These are phyloP conservation scores for Helleia helle DNA, from an alignment of 2,888 invertebrate genomes.

Conservation along the genomic window DNA sequence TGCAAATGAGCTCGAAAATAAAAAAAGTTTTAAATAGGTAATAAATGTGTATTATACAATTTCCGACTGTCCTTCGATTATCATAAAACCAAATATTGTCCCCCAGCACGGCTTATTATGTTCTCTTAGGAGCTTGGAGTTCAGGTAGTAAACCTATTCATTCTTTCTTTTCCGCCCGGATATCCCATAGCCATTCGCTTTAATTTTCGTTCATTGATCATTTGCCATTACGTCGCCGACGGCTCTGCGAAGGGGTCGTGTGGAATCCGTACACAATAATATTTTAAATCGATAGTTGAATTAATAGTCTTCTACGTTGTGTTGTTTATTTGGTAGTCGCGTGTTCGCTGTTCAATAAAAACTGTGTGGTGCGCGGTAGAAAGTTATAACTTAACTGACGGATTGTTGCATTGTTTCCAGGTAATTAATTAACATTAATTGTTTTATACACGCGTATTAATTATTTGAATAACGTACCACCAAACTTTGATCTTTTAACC, in stretches of 20 bases:
- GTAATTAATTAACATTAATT: no score
- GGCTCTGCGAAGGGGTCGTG: background rate
- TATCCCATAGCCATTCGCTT: conserved; percentile 1
- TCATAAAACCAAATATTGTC: background rate
- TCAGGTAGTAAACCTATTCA: conserved; percentile 7
- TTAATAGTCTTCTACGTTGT: no score
- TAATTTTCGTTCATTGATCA: background rate
- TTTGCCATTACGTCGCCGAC: background rate
- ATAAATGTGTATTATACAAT: no score
- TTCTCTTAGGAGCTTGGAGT: no score
- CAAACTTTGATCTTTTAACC: no score
- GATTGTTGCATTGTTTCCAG: background rate
- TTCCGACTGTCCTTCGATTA: no score
- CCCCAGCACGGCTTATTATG: no score
- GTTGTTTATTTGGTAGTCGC: background rate
- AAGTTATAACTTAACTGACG: background rate
- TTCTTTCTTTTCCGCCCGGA: conserved; percentile 8
- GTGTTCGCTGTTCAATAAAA: background rate
- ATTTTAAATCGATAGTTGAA: conserved; percentile 3
- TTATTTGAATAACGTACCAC: no score
- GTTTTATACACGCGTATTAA: no score
- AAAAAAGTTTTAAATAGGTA: conserved; percentile 12
- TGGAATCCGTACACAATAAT: background rate
- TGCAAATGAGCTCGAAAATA: conserved; percentile 28
- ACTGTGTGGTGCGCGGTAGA: background rate